phyloP scores from a whole-genome alignment of 2,888 invertebrate genomes.

The Anthophora plumipes region DNA sequence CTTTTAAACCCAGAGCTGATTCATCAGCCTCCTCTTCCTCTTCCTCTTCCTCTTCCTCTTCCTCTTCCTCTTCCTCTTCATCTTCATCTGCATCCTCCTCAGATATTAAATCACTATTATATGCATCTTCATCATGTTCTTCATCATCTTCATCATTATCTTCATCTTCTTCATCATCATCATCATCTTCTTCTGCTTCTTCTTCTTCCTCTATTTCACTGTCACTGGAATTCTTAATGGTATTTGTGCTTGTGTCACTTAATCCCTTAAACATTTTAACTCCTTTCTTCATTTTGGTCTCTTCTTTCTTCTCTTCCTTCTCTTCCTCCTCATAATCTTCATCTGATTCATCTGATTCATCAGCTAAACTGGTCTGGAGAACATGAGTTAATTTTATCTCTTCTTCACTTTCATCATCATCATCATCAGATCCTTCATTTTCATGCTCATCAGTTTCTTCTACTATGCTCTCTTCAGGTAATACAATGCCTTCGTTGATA shows the following conservation, averaged over 20 bases:
- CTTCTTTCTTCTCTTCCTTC: slow-evolving; percentile 6
- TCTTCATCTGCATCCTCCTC: slow-evolving; percentile 61
- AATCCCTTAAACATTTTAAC: slow-evolving; percentile 61
- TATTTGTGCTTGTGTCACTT: slow-evolving; percentile 9
- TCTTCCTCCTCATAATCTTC: slow-evolving; percentile 50
- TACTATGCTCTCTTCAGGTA: slow-evolving; percentile 29
- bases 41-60: slow-evolving; percentile 62
- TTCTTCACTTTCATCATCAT: slow-evolving; percentile 25
- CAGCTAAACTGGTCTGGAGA: slow-evolving; percentile 58
- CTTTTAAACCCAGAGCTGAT: slow-evolving; percentile 68
- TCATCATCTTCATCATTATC: slow-evolving; percentile 54
- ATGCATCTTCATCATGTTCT: slow-evolving; percentile 29
- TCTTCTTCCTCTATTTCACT: slow-evolving; percentile 55
- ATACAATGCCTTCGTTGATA: slow-evolving; percentile 40
- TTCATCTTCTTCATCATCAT: slow-evolving; percentile 21
- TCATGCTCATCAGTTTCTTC: slow-evolving; percentile 38
- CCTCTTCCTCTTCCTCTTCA: slow-evolving; percentile 66
- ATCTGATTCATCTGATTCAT: slow-evolving; percentile 64
- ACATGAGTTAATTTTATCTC: slow-evolving; percentile 41
- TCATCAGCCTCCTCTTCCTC: slow-evolving; percentile 54
- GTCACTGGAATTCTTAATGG: slow-evolving; percentile 52
- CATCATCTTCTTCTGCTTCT: slow-evolving; percentile 8
- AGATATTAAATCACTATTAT: slow-evolving; percentile 24
- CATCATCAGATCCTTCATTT: slow-evolving; percentile 44
- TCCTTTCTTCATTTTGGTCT: slow-evolving; percentile 30